Conservation (phyloP, 1,140 invertebrate species). For the Helicoverpa armigera region DNA sequence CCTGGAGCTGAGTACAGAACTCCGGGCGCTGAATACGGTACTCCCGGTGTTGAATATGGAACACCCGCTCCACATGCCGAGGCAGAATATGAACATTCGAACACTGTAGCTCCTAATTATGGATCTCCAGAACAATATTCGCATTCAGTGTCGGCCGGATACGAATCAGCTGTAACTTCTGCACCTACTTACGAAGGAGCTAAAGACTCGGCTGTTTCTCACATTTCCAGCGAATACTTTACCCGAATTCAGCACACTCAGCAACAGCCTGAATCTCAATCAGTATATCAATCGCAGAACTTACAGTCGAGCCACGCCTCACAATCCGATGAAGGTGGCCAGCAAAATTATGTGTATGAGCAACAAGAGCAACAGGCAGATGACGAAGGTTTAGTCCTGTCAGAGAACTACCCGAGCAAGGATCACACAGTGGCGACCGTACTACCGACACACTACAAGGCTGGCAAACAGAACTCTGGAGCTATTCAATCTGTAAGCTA, state of each 20-base stretch:
- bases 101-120: constrained; percentile 30
- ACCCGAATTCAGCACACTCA: constrained; percentile 47
- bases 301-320: constrained; percentile 63
- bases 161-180: constrained; percentile 37
- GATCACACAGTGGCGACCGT: constrained; percentile 81
- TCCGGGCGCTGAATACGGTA: constrained; percentile 8
- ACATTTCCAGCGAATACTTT: constrained; percentile 57
- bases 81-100: constrained; percentile 37
- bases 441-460: constrained; percentile 68
- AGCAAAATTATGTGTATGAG: constrained; percentile 69
- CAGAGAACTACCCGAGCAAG: constrained; percentile 79
- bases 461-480: constrained; percentile 57
- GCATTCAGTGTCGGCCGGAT: constrained; percentile 26
- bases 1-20: constrained; percentile 2
- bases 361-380: constrained; percentile 60
- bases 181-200: constrained; percentile 48
- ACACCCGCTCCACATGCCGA: constrained; percentile 11
- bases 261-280: constrained; percentile 60
- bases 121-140: constrained; percentile 30
- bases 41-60: constrained; percentile 14
- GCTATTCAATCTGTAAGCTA: constrained; percentile 76
- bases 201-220: constrained; percentile 24
- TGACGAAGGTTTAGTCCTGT: constrained; percentile 59
- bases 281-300: constrained; percentile 63
- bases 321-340: constrained; percentile 54